These are phyloP conservation scores for Drosophila kambysellisi DNA, from an alignment of 2,888 invertebrate genomes.

Conservation along the genomic window DNA sequence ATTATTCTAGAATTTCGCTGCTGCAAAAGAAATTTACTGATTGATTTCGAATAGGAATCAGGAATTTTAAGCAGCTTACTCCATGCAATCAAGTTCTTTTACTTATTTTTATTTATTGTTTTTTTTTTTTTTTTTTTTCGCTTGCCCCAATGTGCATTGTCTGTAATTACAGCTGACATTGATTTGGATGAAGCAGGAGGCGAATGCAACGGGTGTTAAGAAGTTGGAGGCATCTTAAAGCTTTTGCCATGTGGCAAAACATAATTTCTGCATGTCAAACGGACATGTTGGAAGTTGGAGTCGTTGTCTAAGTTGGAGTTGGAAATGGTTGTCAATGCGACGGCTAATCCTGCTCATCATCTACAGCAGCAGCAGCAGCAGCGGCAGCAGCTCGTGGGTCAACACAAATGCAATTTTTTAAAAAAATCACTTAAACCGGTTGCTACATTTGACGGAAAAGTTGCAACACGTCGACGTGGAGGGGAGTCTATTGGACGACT, in stretches of 20 bases:
- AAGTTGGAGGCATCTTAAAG: constrained; percentile 74
- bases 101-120: not conserved
- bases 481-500: constrained; percentile 5
- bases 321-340: constrained; percentile 68
- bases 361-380: constrained; percentile 44
- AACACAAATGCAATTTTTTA: constrained; percentile 29
- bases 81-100: not conserved
- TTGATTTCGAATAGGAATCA: constrained; percentile 1
- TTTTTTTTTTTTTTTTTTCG: not conserved
- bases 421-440: constrained; percentile 70
- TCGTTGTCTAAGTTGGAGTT: constrained; percentile 23
- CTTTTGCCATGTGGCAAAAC: constrained; percentile 67
- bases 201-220: constrained; percentile 66
- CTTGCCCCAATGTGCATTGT: constrained; percentile 29
- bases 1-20: not conserved
- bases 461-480: constrained; percentile 20
- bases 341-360: constrained; percentile 79
- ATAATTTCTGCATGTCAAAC: constrained; percentile 76
- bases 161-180: constrained; percentile 75
- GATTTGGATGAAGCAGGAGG: constrained; percentile 62
- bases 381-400: constrained; percentile 24
- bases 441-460: constrained; percentile 68
- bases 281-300: constrained; percentile 49
- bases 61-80: constrained; percentile 13
- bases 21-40: not conserved